phyloP scores from a whole-genome alignment of 2,888 invertebrate species.

The Pristionchus arcanus region DNA sequence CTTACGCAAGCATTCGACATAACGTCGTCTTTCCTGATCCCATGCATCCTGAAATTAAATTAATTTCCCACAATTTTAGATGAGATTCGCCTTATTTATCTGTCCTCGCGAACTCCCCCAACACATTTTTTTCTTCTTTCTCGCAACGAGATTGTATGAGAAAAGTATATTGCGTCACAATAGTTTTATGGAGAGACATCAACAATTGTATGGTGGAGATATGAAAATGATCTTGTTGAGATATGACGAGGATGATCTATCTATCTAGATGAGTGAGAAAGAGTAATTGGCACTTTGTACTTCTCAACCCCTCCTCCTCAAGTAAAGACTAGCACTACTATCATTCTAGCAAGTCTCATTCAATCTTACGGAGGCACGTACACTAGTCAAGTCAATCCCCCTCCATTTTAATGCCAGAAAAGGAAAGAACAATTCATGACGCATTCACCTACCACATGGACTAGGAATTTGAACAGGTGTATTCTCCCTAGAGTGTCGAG shows the following conservation, averaged over 20 bases:
- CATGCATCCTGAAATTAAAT: slow-evolving; percentile 60
- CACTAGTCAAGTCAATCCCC: not conserved
- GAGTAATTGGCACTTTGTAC: not conserved
- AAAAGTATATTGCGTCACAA: not conserved
- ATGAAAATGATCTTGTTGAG: not conserved
- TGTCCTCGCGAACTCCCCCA: not conserved
- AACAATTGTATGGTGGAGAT: not conserved
- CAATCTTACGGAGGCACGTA: not conserved
- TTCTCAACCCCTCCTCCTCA: not conserved
- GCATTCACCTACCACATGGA: not conserved
- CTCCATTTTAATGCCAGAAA: not conserved
- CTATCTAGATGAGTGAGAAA: not conserved
- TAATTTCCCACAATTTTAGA: not conserved
- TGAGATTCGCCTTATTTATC: not conserved
- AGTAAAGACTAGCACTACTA: not conserved
- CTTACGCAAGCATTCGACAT: slow-evolving; percentile 61
- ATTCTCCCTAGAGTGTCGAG: not conserved
- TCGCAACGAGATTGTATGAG: not conserved
- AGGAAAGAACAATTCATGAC: not conserved
- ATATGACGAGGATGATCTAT: not conserved
- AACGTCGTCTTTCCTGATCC: slow-evolving; percentile 64
- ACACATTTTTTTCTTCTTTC: not conserved
- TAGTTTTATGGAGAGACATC: not conserved
- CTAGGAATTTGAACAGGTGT: not conserved
- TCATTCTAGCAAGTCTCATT: not conserved